Conservation (phyloP, 1,140 invertebrate species). For the Brachionus calyciflorus region DNA sequence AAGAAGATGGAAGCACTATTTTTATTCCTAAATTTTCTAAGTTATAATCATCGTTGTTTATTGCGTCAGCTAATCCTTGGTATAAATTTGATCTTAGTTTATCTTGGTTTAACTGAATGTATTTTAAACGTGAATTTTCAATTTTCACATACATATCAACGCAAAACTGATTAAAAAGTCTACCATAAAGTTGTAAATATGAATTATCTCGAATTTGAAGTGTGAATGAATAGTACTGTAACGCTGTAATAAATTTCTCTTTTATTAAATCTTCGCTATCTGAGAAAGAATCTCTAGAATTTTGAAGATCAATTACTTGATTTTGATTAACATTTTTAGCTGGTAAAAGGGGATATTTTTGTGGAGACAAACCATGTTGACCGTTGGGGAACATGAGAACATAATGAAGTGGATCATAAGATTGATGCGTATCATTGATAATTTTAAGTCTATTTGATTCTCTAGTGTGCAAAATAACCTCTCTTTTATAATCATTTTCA, state of each 20-base stretch:
- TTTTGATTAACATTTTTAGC: too few relatives aligned
- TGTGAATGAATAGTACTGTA: background rate
- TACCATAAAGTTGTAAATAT: background rate
- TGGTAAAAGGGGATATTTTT: too few relatives aligned
- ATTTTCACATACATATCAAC: conserved; percentile 53
- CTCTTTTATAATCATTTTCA: background rate
- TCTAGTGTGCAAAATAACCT: background rate
- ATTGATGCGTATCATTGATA: background rate
- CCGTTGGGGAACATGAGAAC: background rate
- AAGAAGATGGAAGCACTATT: background rate
- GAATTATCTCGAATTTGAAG: background rate
- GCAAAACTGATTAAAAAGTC: background rate
- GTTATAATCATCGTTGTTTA: background rate
- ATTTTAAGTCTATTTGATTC: background rate
- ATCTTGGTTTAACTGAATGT: background rate
- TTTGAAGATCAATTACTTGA: too few relatives aligned
- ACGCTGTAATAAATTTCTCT: background rate
- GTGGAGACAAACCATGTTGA: background rate
- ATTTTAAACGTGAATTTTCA: conserved; percentile 53
- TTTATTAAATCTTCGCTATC: too few relatives aligned
- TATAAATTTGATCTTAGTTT: background rate
- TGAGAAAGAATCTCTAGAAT: too few relatives aligned
- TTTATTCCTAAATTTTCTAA: background rate
- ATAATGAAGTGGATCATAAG: background rate
- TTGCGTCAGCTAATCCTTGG: background rate